Percentiles rank a stretch among this genome's conserved stretches.
Evolutionary conservation across 2,113 vertebrate genomes (phyloP).

Genomic region (Mola mola): DNA sequence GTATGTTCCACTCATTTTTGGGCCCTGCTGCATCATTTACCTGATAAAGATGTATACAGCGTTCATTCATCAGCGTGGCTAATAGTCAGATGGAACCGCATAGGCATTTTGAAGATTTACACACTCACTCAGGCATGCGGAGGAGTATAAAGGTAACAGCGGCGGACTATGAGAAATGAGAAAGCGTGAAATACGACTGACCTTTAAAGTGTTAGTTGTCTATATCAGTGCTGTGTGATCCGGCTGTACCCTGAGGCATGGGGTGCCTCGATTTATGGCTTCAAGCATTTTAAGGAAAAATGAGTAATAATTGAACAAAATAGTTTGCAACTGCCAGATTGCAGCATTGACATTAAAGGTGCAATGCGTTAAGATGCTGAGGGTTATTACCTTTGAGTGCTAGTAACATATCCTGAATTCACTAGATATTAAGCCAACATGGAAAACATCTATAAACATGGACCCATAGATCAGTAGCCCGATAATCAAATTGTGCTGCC

Average conservation of each 20-base stretch:
- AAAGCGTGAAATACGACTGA: slow-evolving; percentile 50
- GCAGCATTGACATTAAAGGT: slow-evolving; percentile 48
- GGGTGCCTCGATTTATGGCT: slow-evolving; percentile 5
- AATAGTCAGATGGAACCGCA: slow-evolving; percentile 27
- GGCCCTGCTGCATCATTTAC: slow-evolving; percentile 1
- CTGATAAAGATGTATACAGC: slow-evolving; percentile 45
- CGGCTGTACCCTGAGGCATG: slow-evolving; percentile 8
- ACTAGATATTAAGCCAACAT: too few relatives aligned
- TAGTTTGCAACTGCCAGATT: slow-evolving; percentile 11
- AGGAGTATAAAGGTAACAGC: neutral
- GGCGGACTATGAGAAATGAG: slow-evolving; percentile 21
- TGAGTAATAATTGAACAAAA: slow-evolving; percentile 43
- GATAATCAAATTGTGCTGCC: slow-evolving; percentile 11
- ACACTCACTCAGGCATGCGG: neutral
- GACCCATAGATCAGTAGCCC: too few relatives aligned
- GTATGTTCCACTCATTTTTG: too few relatives aligned
- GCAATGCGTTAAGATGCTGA: neutral
- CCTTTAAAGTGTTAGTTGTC: slow-evolving; percentile 60
- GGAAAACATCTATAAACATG: neutral
- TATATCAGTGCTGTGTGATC: slow-evolving; percentile 41
- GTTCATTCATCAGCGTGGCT: slow-evolving; percentile 15
- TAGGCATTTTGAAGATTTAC: slow-evolving; percentile 5
- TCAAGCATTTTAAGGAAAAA: slow-evolving; percentile 19
- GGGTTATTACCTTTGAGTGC: neutral
- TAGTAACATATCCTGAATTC: too few relatives aligned